phyloP scores from a whole-genome alignment of 1,140 invertebrate genomes.

The Platyscapa corneri region DNA sequence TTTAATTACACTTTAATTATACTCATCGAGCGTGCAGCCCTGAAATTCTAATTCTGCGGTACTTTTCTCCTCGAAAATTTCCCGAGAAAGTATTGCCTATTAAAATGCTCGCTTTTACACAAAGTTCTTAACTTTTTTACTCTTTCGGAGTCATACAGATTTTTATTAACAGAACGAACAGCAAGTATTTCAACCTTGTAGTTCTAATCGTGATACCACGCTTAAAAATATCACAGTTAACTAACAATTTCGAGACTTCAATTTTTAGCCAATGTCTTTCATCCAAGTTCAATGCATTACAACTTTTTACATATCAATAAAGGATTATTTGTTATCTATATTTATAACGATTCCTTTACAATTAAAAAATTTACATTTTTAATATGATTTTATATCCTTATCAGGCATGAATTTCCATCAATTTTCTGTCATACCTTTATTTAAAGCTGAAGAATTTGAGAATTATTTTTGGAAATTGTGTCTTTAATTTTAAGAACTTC shows the following conservation, averaged over 20 bases:
- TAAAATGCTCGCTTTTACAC: background rate
- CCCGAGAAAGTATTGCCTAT: background rate
- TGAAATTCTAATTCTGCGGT: slow-evolving; percentile 8
- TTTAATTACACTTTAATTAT: slow-evolving; percentile 18
- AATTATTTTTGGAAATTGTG: too few species aligned
- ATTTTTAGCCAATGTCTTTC: background rate
- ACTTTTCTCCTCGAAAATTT: slow-evolving; percentile 8
- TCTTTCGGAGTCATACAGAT: too few species aligned
- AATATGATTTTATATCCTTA: too few species aligned
- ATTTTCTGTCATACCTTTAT: too few species aligned
- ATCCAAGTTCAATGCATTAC: background rate
- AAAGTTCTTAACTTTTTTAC: too few species aligned
- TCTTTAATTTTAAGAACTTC: too few species aligned
- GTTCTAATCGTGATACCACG: background rate
- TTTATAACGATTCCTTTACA: too few species aligned
- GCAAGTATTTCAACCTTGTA: background rate
- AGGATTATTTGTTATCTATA: too few species aligned
- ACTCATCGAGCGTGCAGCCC: background rate
- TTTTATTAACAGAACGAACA: background rate
- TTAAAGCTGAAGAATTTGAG: too few species aligned
- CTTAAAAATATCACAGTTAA: background rate
- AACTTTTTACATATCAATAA: too few species aligned
- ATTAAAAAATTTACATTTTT: too few species aligned
- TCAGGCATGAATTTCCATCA: too few species aligned
- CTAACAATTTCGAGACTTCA: background rate